Percentiles rank a stretch among this genome's conserved stretches.
Evolutionary conservation across 2,888 invertebrate species (phyloP).

Genomic region (Ormyrus thymus): DNA sequence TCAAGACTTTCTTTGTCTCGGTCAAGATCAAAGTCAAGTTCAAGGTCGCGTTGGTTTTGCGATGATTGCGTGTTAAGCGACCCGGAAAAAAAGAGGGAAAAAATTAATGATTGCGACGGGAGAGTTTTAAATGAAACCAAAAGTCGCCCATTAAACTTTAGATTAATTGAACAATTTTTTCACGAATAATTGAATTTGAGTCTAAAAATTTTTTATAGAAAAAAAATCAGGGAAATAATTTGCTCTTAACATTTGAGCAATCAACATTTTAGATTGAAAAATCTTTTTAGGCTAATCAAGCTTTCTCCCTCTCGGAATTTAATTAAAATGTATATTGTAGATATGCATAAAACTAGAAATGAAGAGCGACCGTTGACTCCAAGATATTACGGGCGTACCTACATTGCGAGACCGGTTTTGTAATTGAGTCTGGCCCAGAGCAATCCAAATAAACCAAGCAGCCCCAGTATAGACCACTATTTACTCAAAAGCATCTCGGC

Average conservation of each 20-base stretch:
- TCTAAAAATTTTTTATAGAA: too few relatives aligned
- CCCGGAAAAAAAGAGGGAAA: neutral
- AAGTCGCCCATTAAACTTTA: neutral
- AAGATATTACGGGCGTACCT: neutral
- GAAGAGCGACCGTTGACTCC: conserved; percentile 17
- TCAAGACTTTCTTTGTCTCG: neutral
- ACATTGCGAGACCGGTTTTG: conserved; percentile 27
- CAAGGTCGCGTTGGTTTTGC: conserved; percentile 22
- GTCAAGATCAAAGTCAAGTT: conserved; percentile 14
- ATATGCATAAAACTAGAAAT: too few relatives aligned
- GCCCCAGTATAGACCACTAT: too few relatives aligned
- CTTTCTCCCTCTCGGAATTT: too few relatives aligned
- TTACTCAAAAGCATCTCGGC: too few relatives aligned
- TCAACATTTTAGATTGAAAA: too few relatives aligned
- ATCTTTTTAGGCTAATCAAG: too few relatives aligned
- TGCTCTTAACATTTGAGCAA: too few relatives aligned
- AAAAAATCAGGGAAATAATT: too few relatives aligned
- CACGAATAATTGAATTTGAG: too few relatives aligned
- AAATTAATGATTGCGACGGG: neutral
- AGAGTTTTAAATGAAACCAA: neutral
- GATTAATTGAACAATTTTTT: too few relatives aligned
- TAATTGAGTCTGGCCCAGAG: neutral
- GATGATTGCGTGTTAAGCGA: neutral
- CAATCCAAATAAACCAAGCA: neutral
- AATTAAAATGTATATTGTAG: too few relatives aligned